phyloP scores from a whole-genome alignment of 2,797 vertebrate species.

The Alcedo quadribrachys region DNA sequence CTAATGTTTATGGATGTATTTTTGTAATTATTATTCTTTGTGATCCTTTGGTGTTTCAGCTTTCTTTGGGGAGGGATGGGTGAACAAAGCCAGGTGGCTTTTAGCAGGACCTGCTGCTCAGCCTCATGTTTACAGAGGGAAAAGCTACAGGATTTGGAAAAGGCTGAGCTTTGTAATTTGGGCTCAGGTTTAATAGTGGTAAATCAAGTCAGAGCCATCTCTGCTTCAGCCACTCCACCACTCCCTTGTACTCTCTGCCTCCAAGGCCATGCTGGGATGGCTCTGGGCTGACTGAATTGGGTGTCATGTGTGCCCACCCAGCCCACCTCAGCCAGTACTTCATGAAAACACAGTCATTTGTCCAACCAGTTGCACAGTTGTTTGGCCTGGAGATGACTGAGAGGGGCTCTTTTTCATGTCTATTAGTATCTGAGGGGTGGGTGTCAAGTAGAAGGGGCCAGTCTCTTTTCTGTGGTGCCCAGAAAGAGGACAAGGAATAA shows the following conservation, averaged over 20 bases:
- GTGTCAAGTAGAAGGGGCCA: no score
- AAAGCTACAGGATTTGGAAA: background rate
- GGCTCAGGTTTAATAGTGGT: background rate
- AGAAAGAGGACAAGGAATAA: no score
- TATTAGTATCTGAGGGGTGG: no score
- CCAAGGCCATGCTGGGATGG: background rate
- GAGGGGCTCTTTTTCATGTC: no score
- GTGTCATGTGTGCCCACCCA: background rate
- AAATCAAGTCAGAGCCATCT: background rate
- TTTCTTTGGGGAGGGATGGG: background rate
- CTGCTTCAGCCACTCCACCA: background rate
- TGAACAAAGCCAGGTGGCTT: background rate
- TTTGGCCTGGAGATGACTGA: no score
- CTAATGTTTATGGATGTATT: background rate
- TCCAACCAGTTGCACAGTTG: background rate
- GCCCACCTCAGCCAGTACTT: background rate
- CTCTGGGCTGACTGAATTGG: background rate
- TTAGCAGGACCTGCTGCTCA: background rate
- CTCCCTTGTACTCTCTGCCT: background rate
- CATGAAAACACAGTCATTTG: background rate
- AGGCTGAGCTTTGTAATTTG: background rate
- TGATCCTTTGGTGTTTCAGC: background rate
- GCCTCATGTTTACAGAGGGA: rapidly evolving
- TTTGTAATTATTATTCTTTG: background rate
- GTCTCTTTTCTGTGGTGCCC: no score